Conservation (phyloP, 2,797 vertebrate genomes). For the Sebastiscus tertius region DNA sequence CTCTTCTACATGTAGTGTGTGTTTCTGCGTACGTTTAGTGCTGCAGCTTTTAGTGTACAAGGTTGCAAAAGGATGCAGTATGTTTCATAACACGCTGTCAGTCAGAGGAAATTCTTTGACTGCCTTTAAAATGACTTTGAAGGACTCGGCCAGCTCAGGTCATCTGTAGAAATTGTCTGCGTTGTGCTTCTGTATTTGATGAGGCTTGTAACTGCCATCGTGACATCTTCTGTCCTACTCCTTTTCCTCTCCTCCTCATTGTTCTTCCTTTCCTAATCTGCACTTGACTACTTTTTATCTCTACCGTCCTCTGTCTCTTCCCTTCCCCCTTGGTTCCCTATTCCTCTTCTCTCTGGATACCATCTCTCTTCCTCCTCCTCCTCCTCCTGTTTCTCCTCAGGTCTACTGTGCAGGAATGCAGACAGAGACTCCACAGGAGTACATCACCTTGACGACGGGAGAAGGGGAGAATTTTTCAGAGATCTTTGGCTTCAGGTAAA, state of each 20-base stretch:
- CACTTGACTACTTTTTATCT: background rate
- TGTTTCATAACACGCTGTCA: background rate
- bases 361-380: slow-evolving; percentile 10
- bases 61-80: background rate
- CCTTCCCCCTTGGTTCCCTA: background rate
- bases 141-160: background rate
- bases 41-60: no score
- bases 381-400: slow-evolving; percentile 72
- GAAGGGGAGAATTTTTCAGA: slow-evolving; percentile 97
- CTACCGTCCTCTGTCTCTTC: background rate
- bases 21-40: accelerated
- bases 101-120: slow-evolving; percentile 9
- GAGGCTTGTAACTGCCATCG: background rate
- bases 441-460: slow-evolving; percentile 88
- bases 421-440: slow-evolving; percentile 91
- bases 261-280: background rate
- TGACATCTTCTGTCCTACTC: background rate
- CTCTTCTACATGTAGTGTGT: no score
- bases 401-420: slow-evolving; percentile 95
- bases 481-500: slow-evolving; percentile 96
- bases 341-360: background rate
- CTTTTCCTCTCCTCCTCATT: background rate
- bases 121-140: background rate
- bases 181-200: background rate
- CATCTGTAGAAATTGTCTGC: background rate